Evolutionary conservation across 2,113 vertebrate genomes (phyloP).

Genomic region (Gracilinanus agilis): DNA sequence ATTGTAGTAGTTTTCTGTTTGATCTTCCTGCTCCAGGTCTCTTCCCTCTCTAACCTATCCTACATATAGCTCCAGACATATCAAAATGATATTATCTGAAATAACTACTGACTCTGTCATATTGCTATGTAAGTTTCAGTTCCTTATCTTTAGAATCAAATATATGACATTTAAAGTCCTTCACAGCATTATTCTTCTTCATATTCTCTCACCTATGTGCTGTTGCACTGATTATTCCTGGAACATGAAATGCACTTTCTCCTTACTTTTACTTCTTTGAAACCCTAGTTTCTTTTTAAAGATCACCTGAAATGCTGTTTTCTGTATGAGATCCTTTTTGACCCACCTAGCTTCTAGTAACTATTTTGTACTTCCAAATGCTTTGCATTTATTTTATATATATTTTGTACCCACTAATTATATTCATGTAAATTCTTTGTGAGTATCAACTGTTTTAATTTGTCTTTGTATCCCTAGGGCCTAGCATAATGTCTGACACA

Average conservation of each 20-base stretch:
- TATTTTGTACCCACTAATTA: too few species aligned
- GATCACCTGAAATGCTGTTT: too few species aligned
- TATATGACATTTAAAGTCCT: not conserved
- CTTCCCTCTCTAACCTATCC: not conserved
- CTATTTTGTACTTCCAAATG: too few species aligned
- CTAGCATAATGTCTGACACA: not conserved
- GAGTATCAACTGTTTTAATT: not conserved
- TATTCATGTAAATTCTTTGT: not conserved
- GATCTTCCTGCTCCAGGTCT: not conserved
- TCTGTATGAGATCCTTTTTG: too few species aligned
- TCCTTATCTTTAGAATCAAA: not conserved
- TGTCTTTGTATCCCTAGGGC: not conserved
- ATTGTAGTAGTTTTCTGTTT: not conserved
- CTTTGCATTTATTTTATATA: too few species aligned
- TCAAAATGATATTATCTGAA: not conserved
- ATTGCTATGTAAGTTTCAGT: not conserved
- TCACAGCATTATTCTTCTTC: not conserved
- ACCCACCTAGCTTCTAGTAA: too few species aligned
- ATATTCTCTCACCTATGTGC: not conserved
- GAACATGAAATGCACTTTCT: not conserved
- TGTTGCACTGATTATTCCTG: not conserved
- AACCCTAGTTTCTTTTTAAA: too few species aligned
- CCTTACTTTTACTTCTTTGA: not conserved
- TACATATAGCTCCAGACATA: not conserved
- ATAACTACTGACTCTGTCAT: not conserved